These are phyloP conservation scores for Cosmopolites sordidus DNA, from an alignment of 2,888 invertebrate genomes.

Conservation along the genomic window DNA sequence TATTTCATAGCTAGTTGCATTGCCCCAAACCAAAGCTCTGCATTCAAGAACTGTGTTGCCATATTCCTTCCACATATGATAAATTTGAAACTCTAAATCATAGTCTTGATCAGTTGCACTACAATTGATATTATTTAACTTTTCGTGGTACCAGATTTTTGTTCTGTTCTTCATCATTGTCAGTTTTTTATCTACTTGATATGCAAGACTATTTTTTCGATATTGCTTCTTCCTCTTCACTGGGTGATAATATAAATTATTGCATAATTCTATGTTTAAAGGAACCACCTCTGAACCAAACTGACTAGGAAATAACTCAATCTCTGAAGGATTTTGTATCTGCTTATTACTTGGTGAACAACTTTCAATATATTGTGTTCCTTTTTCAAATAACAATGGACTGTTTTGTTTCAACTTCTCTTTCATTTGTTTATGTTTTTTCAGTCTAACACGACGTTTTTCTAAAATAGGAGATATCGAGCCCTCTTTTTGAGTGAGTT, in stretches of 20 bases:
- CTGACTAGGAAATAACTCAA: conserved; percentile 31
- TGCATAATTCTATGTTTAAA: conserved; percentile 6
- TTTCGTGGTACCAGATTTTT: conserved; percentile 56
- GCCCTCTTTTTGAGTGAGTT: conserved; percentile 22
- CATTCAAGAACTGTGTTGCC: conserved; percentile 30
- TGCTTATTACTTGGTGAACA: conserved; percentile 17
- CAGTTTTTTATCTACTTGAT: conserved; percentile 47
- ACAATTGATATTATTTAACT: conserved; percentile 49
- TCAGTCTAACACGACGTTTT: conserved; percentile 15
- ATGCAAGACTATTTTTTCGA: conserved; percentile 52
- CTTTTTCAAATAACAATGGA: conserved; percentile 22
- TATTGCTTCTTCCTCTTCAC: conserved; percentile 40
- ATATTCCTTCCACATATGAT: conserved; percentile 34
- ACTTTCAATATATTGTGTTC: conserved; percentile 22
- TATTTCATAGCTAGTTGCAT: conserved; percentile 1
- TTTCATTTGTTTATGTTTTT: background rate
- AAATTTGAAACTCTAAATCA: conserved; percentile 31
- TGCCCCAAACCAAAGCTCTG: conserved; percentile 1
- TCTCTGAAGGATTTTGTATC: conserved; percentile 17
- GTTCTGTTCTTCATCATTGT: conserved; percentile 50
- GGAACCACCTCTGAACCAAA: conserved; percentile 25
- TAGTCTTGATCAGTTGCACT: conserved; percentile 38
- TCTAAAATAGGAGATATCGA: conserved; percentile 32
- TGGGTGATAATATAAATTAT: conserved; percentile 31
- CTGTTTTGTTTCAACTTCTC: conserved; percentile 1